Conservation (phyloP, 2,797 vertebrate species). For the Varecia variegata region DNA sequence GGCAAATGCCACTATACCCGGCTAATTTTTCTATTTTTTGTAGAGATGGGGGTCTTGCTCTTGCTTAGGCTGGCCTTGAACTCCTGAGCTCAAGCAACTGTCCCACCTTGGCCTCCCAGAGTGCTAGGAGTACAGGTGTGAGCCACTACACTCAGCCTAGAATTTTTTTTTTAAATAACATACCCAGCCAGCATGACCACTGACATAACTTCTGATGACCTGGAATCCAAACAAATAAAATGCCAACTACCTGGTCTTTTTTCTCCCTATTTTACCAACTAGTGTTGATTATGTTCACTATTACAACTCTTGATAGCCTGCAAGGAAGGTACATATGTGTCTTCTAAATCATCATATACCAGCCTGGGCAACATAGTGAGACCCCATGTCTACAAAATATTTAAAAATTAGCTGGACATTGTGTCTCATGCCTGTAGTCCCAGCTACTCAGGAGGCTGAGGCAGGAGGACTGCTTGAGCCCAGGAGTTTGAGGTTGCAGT, state of each 20-base stretch:
- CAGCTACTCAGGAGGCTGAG: too few relatives aligned
- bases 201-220: neutral
- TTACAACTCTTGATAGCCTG: neutral
- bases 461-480: too few relatives aligned
- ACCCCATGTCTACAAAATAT: too few relatives aligned
- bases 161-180: neutral
- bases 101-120: neutral
- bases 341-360: neutral
- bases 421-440: too few relatives aligned
- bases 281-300: neutral
- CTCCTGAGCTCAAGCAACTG: neutral
- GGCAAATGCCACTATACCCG: neutral
- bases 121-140: neutral
- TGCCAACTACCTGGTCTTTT: neutral
- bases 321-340: neutral
- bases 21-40: neutral
- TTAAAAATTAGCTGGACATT: too few relatives aligned
- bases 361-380: too few relatives aligned
- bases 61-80: neutral
- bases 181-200: neutral
- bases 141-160: neutral
- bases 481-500: too few relatives aligned
- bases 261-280: neutral
- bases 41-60: neutral
- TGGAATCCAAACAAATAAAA: constrained; percentile 23